Base-by-base conservation (phyloP, 1,140 invertebrate species). In the Nasonia vitripennis region DNA sequence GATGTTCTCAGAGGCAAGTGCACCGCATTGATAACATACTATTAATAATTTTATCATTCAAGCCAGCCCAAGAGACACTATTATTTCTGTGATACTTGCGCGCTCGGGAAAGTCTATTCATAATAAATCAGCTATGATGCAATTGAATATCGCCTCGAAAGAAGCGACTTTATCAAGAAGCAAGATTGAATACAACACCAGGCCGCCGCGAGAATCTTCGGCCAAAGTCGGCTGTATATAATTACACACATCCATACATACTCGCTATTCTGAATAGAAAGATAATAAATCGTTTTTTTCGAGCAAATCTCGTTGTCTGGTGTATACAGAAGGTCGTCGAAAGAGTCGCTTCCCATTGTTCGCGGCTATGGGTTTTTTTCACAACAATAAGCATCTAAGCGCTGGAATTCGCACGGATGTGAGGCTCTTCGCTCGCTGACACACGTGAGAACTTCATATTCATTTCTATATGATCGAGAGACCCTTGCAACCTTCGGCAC, bases 401-500 rank as follows among this genome's bases (percentile, higher is more conserved):
- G 55, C 20, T 62, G 51, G n/a, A 75, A 82, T 74, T 82, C 81
- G 73, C 71, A 74, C 71, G 81, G 48, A 82, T 82, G 51, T n/a
- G 48, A 55, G 48, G 17, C 37, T 81, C 41, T 51, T 81, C 41
- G 10, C 11, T 71, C 37, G 7, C 55, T 48, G 23, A 75, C n/a
- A 74, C 31, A 75, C 71, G 81, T 82, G 81, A 75, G 81, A 82
- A 55, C 3, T 14, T 82, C 73, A 82, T 71, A 37, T 82, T 82
- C 71, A 82, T 34, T 62, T 82, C 71, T 75, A 74, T 75, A 74
- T 14, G 9, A 62, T 82, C 71, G 55, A 62, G 55, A 62, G 48
- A 82, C 31, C 75, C 48, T 82, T 82, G 62, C 81, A 62, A 23
- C 48, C 31, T 74, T 82, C 37, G 41, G 27, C 27, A 27, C 17